A percentile compares a stretch with the other conserved stretches of the same genome.
Conservation (phyloP, 2,113 vertebrate species). For the Epinephelus fuscoguttatus region DNA sequence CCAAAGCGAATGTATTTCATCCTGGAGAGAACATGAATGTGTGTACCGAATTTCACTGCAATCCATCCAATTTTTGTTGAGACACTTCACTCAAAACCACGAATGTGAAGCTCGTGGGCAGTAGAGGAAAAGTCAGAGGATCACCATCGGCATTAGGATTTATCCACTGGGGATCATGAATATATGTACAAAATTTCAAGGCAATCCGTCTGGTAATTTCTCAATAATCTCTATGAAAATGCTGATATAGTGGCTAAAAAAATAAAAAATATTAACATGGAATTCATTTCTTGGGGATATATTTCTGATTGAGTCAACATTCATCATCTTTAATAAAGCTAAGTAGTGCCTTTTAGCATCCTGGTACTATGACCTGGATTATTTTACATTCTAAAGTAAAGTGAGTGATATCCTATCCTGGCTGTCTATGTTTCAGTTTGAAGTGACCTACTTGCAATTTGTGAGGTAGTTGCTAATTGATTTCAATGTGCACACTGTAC, state of each 20-base stretch:
- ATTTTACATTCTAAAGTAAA: slow-evolving; percentile 2
- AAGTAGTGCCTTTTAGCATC: slow-evolving; percentile 4
- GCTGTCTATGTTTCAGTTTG: neutral
- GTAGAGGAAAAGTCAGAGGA: neutral
- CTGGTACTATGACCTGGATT: slow-evolving; percentile 15
- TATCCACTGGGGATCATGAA: neutral
- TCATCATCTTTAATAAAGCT: slow-evolving; percentile 9
- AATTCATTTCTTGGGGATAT: neutral
- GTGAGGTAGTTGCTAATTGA: neutral
- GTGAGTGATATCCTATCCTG: neutral
- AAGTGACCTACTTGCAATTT: slow-evolving; percentile 15
- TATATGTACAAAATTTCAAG: neutral
- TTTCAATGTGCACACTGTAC: neutral
- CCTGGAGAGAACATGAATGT: neutral
- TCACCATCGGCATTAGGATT: neutral
- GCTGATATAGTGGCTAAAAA: neutral
- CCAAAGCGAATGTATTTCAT: neutral
- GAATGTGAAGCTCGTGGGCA: neutral
- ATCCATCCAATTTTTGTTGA: neutral
- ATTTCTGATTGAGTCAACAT: neutral
- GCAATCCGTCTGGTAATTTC: neutral
- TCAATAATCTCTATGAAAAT: neutral
- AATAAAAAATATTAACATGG: neutral
- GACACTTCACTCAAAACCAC: neutral
- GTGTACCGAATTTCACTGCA: neutral